Evolutionary conservation across 2,113 vertebrate species (phyloP), one percentile per base, ranked within the genome.

Genomic region (Dendropsophus ebraccatus): DNA sequence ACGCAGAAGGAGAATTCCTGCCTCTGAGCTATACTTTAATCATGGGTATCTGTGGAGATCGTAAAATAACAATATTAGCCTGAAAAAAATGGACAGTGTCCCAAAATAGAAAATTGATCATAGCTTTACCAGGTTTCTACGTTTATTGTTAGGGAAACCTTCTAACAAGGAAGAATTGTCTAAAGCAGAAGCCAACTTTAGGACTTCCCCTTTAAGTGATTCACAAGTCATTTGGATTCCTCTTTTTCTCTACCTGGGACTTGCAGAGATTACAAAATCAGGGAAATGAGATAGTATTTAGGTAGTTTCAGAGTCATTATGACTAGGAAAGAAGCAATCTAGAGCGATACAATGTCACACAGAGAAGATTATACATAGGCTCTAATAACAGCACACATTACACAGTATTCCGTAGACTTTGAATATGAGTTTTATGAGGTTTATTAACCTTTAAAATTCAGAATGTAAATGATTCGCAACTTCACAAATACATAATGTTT

Each of bases 241-340:
- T 30, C 25, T 49, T 25, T 47, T 41, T 75, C 45, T 13, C 23
- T 67, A 52, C 49, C 74, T 52, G 41, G 21, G 72, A 74, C 47
- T 32, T 77, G 74, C 47, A 52, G 74, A 52, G 74, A 77, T 50
- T 52, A 52, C 25, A 52, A 54, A 52, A 76, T 49, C 25, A 76
- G 73, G 73, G 28, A 77, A 35, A 77, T 19, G 74, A 77, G 47
- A 21, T 19, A 32, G 74, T 52, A 50, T 77, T 77, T 50, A 76
- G 73, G 47, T 50, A 6, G 73, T 76, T 50, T 76, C 47, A 13
- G 14, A 50, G 47, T 30, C 73, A 77, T 52, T 52, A 77, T 52
- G 74, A 77, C 74, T 77, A 30, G 47, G 30, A 77, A 47, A 77
- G 74, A 77, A 77, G 47, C 74, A 52, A 77, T 77, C 74, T 32